Evolutionary conservation across 2,113 vertebrate genomes (phyloP), one percentile per base, ranked within the genome.

Genomic region (Mirza zaza): DNA sequence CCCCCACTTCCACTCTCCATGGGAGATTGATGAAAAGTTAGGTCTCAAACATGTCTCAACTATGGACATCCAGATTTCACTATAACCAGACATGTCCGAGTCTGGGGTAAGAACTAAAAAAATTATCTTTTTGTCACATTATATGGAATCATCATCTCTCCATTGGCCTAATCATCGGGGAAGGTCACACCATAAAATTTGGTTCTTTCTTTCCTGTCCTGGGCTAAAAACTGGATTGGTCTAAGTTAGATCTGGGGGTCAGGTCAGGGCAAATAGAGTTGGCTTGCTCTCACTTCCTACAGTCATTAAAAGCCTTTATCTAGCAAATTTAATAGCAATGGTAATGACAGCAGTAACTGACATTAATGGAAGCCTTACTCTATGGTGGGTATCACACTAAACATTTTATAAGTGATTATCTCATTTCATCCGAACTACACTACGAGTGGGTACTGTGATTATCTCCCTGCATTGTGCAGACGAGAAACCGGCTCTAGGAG

Each of bases 291-390:
- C 9, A 91, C 59, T 92, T 96, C 85, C 85, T 95, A 84, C 15
- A 15, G n/a, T 97, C 87, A 95, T 88, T 55, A 96, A 80, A 94
- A 90, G 70, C 9, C 83, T 96, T 97, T 97, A 95, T 93, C 90
- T 84, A 80, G 81, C 80, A 89, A 67, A 93, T 91, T 96, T 96
- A 97, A 95, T 95, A 95, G 83, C 75, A 95, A 45, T 75, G 82
- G 89, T 87, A 91, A 97, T 81, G 83, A 93, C 42, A 94, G 75
- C 48, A 94, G 94, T 89, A 90, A 93, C 90, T 85, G 90, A 27
- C 70, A 61, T 75, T 95, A 97, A 87, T 84, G 71, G 79, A 95
- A 93, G 45, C 18, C 36, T 42, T 91, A 67, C 73, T 90, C 39
- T 7, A 32, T 20, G 17, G n/a, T 42, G 36, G 80, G 86, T 45